Evolutionary conservation across 2,888 invertebrate species (phyloP).

Genomic region (Phoenoteleia sp.): DNA sequence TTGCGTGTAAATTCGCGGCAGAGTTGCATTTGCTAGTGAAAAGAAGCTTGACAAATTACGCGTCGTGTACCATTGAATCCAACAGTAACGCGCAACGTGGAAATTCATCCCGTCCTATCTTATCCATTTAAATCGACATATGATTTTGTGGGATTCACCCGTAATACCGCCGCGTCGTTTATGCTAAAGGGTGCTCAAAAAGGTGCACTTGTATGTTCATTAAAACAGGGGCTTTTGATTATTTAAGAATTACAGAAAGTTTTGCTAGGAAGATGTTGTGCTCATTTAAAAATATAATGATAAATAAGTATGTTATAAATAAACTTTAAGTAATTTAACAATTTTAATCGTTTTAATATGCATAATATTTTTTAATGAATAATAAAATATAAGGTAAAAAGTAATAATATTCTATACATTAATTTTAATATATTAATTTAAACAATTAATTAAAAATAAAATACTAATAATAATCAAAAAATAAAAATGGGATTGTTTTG

Average conservation of each 20-base stretch:
- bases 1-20: background rate
- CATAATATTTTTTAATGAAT: no score
- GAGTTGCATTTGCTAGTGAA: background rate
- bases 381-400: no score
- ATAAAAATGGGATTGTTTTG: no score
- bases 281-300: no score
- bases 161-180: slow-evolving; percentile 7
- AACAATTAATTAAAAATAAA: no score
- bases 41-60: slow-evolving; percentile 29
- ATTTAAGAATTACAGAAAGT: background rate
- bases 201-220: background rate
- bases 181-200: background rate
- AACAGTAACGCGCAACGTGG: background rate
- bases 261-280: no score
- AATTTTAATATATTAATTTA: no score
- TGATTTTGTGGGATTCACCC: slow-evolving; percentile 2
- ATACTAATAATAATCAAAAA: no score
- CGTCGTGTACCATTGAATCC: slow-evolving; percentile 3
- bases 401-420: no score
- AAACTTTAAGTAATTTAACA: no score
- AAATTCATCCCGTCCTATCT: slow-evolving; percentile 27
- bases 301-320: no score
- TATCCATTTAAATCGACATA: slow-evolving; percentile 43
- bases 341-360: no score
- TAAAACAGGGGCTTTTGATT: background rate